These are phyloP conservation scores for Amphilophus citrinellus DNA, from an alignment of 2,113 vertebrate genomes.

Conservation along the genomic window DNA sequence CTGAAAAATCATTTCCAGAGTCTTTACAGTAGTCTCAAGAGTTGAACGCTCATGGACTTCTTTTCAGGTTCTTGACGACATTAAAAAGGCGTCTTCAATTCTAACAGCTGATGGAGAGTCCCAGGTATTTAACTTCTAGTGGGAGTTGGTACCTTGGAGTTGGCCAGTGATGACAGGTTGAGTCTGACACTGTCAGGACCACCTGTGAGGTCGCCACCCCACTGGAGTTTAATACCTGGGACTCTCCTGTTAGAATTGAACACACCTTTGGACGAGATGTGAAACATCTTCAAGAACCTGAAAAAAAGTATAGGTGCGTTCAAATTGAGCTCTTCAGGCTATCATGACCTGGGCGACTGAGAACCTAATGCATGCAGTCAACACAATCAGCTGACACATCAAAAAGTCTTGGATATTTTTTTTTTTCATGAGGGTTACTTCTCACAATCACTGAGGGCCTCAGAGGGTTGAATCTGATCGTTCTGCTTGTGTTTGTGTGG, in stretches of 20 bases:
- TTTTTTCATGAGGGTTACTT: accelerated
- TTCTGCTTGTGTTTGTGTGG: not conserved
- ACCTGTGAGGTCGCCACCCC: no score
- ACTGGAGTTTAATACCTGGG: no score
- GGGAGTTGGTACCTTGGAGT: not conserved
- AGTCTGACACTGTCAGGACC: no score
- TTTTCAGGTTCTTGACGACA: no score
- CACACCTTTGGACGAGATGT: no score
- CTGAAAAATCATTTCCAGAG: no score
- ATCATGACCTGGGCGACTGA: accelerated
- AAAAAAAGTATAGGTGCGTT: no score
- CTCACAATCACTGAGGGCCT: not conserved
- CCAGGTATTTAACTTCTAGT: not conserved
- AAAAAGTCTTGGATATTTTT: no score
- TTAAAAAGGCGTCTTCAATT: not conserved
- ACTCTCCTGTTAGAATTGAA: no score
- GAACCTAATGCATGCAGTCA: not conserved
- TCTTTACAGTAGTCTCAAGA: not conserved
- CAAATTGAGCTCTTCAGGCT: not conserved
- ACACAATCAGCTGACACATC: not conserved
- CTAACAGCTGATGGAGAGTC: not conserved
- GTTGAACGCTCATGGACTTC: not conserved
- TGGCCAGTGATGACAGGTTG: no score
- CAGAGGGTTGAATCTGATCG: not conserved
- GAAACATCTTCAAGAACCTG: no score